Conservation (phyloP, 1,140 invertebrate species). For the Drosophila neocordata region DNA sequence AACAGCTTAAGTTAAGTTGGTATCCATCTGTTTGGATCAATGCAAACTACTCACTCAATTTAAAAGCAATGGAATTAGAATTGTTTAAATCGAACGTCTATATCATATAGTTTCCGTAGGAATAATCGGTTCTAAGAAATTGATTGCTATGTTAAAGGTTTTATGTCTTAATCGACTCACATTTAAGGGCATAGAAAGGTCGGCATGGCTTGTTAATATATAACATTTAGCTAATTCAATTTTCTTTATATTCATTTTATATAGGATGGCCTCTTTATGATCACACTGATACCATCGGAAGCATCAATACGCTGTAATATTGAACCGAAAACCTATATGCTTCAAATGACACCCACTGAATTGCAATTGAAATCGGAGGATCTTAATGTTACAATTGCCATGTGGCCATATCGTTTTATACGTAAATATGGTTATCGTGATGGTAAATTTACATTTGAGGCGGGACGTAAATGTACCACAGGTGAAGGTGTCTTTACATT, state of each 20-base stretch:
- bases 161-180: no score
- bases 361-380: constrained; percentile 89
- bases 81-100: no score
- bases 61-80: no score
- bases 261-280: constrained; percentile 89
- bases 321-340: constrained; percentile 87
- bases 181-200: no score
- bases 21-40: no score
- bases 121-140: no score
- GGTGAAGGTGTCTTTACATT: constrained; percentile 93
- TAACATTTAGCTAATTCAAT: neutral
- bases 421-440: constrained; percentile 91
- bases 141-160: no score
- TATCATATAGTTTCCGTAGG: no score
- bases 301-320: constrained; percentile 90
- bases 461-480: constrained; percentile 93
- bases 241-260: neutral
- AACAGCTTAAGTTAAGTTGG: no score
- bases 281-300: constrained; percentile 90
- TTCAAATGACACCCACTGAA: constrained; percentile 88
- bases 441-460: constrained; percentile 94
- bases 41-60: no score
- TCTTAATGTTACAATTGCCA: constrained; percentile 86
- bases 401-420: constrained; percentile 95
- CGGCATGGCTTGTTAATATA: no score